phyloP scores from a whole-genome alignment of 1,140 invertebrate species.

The Helicorthomorpha holstii region DNA sequence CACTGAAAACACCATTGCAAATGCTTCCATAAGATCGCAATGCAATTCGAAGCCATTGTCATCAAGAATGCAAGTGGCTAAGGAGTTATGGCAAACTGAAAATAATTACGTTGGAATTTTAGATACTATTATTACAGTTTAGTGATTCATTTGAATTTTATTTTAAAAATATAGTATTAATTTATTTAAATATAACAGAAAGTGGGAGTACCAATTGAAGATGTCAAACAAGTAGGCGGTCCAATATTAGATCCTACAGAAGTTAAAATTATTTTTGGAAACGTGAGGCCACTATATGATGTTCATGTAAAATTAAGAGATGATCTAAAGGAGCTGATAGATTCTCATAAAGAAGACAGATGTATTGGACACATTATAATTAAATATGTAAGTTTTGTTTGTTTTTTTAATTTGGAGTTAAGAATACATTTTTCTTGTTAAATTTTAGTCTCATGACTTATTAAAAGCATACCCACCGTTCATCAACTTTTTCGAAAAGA shows the following conservation, averaged over 20 bases:
- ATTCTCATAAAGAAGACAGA: conserved; percentile 64
- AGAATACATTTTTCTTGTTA: conserved; percentile 7
- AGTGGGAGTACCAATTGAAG: conserved; percentile 82
- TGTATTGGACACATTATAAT: conserved; percentile 74
- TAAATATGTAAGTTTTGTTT: conserved; percentile 42
- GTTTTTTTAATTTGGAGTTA: conserved; percentile 4
- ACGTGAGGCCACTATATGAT: conserved; percentile 83
- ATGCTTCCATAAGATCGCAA: too few relatives aligned
- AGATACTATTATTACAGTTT: conserved; percentile 75
- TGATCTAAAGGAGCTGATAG: conserved; percentile 47
- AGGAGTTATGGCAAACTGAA: conserved; percentile 89
- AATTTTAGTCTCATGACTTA: conserved; percentile 36
- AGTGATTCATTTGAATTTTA: too few relatives aligned
- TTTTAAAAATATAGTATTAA: conserved; percentile 20
- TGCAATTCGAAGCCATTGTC: too few relatives aligned
- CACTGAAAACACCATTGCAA: too few relatives aligned
- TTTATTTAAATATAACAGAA: conserved; percentile 5
- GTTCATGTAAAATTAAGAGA: conserved; percentile 71
- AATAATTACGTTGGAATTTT: conserved; percentile 92
- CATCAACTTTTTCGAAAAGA: conserved; percentile 93
- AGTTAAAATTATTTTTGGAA: conserved; percentile 89
- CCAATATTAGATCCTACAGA: conserved; percentile 75
- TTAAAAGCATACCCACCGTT: conserved; percentile 91
- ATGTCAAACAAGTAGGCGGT: conserved; percentile 52
- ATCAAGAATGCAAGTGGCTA: conserved; percentile 67